Percentiles rank a stretch among this genome's conserved stretches.
Conservation (phyloP, 2,888 invertebrate species). For the Pemphredon lugubris region DNA sequence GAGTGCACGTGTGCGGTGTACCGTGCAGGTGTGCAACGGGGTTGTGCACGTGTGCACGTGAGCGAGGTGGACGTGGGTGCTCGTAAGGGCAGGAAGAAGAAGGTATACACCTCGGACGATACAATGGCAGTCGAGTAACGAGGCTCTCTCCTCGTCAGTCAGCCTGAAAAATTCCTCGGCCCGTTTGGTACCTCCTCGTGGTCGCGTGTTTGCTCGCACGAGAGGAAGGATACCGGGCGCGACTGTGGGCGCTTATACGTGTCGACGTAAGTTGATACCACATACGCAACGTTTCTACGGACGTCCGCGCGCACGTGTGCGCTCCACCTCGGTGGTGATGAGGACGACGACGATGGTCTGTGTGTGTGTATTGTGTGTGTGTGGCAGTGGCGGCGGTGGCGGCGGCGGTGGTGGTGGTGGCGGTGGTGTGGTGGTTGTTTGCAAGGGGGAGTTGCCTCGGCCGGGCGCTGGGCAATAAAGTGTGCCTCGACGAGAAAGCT, state of each 20-base stretch:
- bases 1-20: background rate
- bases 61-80: conserved; percentile 34
- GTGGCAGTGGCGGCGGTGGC: no score
- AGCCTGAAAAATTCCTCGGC: conserved; percentile 43
- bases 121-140: conserved; percentile 50
- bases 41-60: conserved; percentile 15
- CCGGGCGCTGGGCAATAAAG: conserved; percentile 74
- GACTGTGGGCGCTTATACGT: no score
- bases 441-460: conserved; percentile 59
- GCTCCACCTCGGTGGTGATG: conserved; percentile 29
- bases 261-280: conserved; percentile 36
- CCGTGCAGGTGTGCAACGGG: no score
- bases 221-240: conserved; percentile 7
- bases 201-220: conserved; percentile 36
- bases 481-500: conserved; percentile 78
- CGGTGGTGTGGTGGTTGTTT: conserved; percentile 50
- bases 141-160: conserved; percentile 42
- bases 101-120: conserved; percentile 39
- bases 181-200: conserved; percentile 17
- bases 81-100: conserved; percentile 22
- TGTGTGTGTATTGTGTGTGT: no score
- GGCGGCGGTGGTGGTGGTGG: no score
- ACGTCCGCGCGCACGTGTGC: conserved; percentile 34
- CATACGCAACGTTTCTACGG: conserved; percentile 28
- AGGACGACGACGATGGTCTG: no score